A percentile compares a stretch with the other conserved stretches of the same genome.
Conservation (phyloP, 2,113 vertebrate genomes). For the Gobius niger region DNA sequence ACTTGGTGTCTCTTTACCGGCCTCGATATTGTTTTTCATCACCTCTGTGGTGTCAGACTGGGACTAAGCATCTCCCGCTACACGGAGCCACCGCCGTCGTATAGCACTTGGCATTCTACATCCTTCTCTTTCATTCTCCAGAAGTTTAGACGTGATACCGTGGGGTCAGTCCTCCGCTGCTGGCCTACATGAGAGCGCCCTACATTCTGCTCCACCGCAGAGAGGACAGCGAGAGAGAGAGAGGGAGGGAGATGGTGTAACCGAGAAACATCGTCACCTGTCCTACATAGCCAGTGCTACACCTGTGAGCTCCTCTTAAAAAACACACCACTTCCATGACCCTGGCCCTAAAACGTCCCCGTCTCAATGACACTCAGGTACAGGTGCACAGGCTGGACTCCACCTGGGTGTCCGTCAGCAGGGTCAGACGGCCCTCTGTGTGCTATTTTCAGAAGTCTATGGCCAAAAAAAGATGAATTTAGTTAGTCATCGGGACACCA, state of each 20-base stretch:
- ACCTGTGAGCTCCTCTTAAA: slow-evolving; percentile 9
- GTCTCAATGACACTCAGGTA: neutral
- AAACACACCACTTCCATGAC: neutral
- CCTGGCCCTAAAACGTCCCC: neutral
- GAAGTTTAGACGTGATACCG: neutral
- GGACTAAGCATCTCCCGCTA: no score
- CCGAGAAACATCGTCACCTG: neutral
- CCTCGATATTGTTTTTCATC: no score
- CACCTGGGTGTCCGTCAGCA: neutral
- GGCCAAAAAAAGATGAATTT: neutral
- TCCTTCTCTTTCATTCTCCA: neutral
- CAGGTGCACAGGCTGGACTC: slow-evolving; percentile 4
- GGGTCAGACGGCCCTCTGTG: neutral
- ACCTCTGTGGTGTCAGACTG: no score
- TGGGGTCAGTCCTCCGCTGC: slow-evolving; percentile 40
- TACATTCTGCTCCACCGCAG: slow-evolving; percentile 41
- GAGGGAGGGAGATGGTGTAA: slow-evolving; percentile 28
- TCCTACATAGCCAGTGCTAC: slow-evolving; percentile 23
- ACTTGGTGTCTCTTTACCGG: no score
- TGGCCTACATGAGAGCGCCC: slow-evolving; percentile 48
- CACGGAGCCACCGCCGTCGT: no score
- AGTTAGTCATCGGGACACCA: neutral
- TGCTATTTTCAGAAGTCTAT: neutral
- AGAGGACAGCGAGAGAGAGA: slow-evolving; percentile 10
- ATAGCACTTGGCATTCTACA: no score